Base-by-base conservation (phyloP, 2,888 invertebrate genomes). In the Aleiodes alternator region DNA sequence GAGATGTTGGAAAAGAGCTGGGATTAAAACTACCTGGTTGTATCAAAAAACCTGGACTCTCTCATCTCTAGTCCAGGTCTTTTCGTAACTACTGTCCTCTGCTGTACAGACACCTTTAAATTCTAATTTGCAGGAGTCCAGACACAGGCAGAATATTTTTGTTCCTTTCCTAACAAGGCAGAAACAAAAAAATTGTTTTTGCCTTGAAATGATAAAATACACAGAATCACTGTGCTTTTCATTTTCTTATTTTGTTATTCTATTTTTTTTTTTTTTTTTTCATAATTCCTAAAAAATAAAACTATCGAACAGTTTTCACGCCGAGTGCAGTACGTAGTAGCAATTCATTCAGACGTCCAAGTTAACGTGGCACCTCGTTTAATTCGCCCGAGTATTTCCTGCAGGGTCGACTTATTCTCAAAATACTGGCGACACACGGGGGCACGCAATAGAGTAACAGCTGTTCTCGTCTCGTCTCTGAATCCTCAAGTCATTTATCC, bases 391-490 rank as follows among this genome's bases (percentile, higher is more conserved):
- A 82, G 83, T 84, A 85, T 84, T 82, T 84, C 81, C 82, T 80
- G 76, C 75, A 79, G 75, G 79, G 78, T 80, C 43, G 76, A 68
- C 75, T 59, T 79, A 80, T 77, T 83, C 84, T 83, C 83, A 85
- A 87, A 87, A 87, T 87, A 87, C 84, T 79, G 79, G 76, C 79
- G 81, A 83, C 66, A 55, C 53, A 34, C 66, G 31, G 57, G 64
- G 69, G 61, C 43, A 68, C 51, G 55, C 57, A 59, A 23, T 66
- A 71, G 69, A 55, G 71, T 73, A 73, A 77, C 88, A 88, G 88
- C 88, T 87, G 87, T 85, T 86, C 83, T 79, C 79, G 82, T 84
- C 87, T 83, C 85, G 87, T 88, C 87, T 84, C 66, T 11, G 56
- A 73, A 66, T 70, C 73, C 72, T 57, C 77, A 69, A 48, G 51